Base-by-base conservation (phyloP, 2,113 vertebrate genomes). In the Todiramphus saurophagus region DNA sequence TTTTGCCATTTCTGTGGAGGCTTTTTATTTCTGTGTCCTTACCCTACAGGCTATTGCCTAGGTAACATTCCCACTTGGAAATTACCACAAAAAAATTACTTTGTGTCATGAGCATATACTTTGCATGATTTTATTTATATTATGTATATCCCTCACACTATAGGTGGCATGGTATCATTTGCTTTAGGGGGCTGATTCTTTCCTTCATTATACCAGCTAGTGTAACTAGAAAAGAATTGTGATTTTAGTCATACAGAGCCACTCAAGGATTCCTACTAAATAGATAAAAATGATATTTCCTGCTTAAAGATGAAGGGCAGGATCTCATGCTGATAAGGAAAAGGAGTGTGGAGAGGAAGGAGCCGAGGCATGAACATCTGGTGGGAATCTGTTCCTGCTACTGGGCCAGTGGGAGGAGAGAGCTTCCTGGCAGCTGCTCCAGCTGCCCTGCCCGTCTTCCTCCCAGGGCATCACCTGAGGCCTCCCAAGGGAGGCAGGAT, bases 91-190 rank as follows among this genome's bases (percentile, higher is more conserved):
- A 94, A 46, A 90, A 77, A 73, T 53, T 70, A 66, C 44, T 91
- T 80, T 2, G 4, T 87, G 30, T 90, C 56, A 87, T 0, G 3
- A 53, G 48, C 9, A 53, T 74, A 41, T 84, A 76, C 28, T 86
- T 83, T 53, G 28, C 62, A 51, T 94, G 84, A 75, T 87, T 89
- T 93, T 93, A 87, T 95, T 95, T 92, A 75, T 94, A 64, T 72
- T 87, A 56, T 51, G 28, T 75, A 31, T 75, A 31, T 81, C 8
- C 7, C 17, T 94, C 3, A 2, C 25, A 16, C 64, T 37, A 66
- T 88, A 82, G 53, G 68, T 93, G 84, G 51, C 50, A 83, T n/a
- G 28, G 31, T 79, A 33, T 92, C 20, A 25, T 55, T 87, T 96
- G 21, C 35, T 56, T 93, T 90, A 67, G 68, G 50, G 16, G 39